A percentile compares a stretch with the other conserved stretches of the same genome.
Evolutionary conservation across 2,888 invertebrate genomes (phyloP).

Genomic region (Acleris emargana): DNA sequence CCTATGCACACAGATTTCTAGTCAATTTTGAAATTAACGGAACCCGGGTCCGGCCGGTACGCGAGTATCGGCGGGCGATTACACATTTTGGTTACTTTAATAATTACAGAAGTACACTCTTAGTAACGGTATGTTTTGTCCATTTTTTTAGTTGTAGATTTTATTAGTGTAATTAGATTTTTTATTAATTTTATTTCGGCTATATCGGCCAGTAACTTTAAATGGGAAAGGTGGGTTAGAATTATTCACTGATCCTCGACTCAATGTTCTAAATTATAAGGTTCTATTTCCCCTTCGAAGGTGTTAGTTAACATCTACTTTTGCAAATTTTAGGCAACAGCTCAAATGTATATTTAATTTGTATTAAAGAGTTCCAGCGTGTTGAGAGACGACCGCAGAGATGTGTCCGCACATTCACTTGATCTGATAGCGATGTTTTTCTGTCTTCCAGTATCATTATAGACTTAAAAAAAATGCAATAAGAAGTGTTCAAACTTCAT

Average conservation of each 20-base stretch:
- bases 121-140: constrained; percentile 68
- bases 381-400: constrained; percentile 6
- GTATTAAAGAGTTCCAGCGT: constrained; percentile 10
- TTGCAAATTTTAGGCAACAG: constrained; percentile 20
- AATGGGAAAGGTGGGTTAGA: constrained; percentile 27
- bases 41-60: constrained; percentile 68
- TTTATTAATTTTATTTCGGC: constrained; percentile 64
- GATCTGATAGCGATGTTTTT: constrained; percentile 80
- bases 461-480: constrained; percentile 54
- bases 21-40: constrained; percentile 83
- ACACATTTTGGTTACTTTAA: constrained; percentile 65
- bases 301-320: constrained; percentile 16
- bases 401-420: constrained; percentile 42
- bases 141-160: constrained; percentile 68
- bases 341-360: constrained; percentile 28
- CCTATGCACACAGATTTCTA: constrained; percentile 83
- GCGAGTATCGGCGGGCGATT: constrained; percentile 58
- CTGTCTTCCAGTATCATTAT: constrained; percentile 78
- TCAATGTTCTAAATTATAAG: constrained; percentile 34
- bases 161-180: constrained; percentile 65
- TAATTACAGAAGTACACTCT: constrained; percentile 71
- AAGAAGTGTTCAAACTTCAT: constrained; percentile 48
- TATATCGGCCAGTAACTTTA: constrained; percentile 62
- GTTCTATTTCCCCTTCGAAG: constrained; percentile 29
- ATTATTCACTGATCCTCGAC: constrained; percentile 30